These are phyloP conservation scores for Stomatorhinus ivindoensis DNA, from an alignment of 2,113 vertebrate species.

Conservation along the genomic window DNA sequence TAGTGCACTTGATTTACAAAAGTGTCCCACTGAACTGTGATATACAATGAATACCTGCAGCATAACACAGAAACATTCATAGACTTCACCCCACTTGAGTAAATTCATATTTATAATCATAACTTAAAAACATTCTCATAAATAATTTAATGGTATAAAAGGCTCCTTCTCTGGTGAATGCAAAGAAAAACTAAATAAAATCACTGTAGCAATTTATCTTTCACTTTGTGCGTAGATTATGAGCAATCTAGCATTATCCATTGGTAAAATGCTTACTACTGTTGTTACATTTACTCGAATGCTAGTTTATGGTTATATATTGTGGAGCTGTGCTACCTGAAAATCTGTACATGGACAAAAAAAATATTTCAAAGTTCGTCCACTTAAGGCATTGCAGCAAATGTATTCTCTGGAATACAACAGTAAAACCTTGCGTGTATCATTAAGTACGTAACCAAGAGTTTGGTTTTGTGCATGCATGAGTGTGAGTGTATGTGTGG, in stretches of 20 bases:
- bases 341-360: neutral
- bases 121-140: neutral
- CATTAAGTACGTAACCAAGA: neutral
- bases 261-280: neutral
- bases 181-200: neutral
- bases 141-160: neutral
- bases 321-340: slow-evolving; percentile 2
- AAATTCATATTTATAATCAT: slow-evolving; percentile 1
- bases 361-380: slow-evolving; percentile 5
- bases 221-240: slow-evolving; percentile 8
- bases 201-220: neutral
- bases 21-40: neutral
- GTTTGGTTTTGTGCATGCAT: neutral
- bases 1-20: neutral
- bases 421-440: slow-evolving; percentile 2
- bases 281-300: neutral
- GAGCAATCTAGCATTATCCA: neutral
- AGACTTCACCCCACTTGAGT: neutral
- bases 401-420: slow-evolving; percentile 3
- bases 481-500: neutral
- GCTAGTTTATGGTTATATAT: slow-evolving; percentile 10
- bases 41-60: neutral
- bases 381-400: slow-evolving; percentile 14
- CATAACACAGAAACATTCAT: neutral
- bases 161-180: slow-evolving; percentile 9